Conservation (phyloP, 2,888 invertebrate species). For the Lingula anatina region DNA sequence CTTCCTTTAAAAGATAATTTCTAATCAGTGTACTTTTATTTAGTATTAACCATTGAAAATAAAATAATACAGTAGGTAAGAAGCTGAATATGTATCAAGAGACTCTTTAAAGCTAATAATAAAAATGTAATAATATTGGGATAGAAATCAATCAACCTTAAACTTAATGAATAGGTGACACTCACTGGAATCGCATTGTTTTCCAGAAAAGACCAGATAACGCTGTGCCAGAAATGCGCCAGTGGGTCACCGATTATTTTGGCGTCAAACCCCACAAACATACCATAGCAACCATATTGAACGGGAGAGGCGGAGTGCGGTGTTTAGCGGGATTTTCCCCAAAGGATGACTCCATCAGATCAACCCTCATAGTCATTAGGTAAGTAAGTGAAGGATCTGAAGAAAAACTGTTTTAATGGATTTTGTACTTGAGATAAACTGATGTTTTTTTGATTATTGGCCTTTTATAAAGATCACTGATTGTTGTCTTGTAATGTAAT, state of each 20-base stretch:
- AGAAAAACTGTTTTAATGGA: background rate
- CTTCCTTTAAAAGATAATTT: too few relatives aligned
- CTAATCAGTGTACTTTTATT: too few relatives aligned
- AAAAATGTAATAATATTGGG: too few relatives aligned
- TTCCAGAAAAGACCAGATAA: conserved; percentile 18
- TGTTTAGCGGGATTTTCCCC: conserved; percentile 55
- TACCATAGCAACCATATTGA: conserved; percentile 59
- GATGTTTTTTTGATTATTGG: too few relatives aligned
- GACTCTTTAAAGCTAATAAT: too few relatives aligned
- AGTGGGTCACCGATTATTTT: conserved; percentile 50
- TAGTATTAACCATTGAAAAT: too few relatives aligned
- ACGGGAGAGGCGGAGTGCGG: conserved; percentile 57
- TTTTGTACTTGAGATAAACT: too few relatives aligned
- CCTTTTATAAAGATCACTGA: too few relatives aligned
- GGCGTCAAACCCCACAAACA: conserved; percentile 54
- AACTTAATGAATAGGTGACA: too few relatives aligned
- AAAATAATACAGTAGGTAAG: too few relatives aligned
- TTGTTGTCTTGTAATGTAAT: background rate
- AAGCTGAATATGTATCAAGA: too few relatives aligned
- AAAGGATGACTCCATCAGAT: conserved; percentile 52
- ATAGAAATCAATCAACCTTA: too few relatives aligned
- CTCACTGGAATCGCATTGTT: background rate
- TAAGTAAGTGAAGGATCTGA: conserved; percentile 16
- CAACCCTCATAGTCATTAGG: conserved; percentile 55
- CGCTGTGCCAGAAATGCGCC: conserved; percentile 44